Evolutionary conservation across 2,797 vertebrate species (phyloP).

Genomic region (Arctocebus calabarensis): DNA sequence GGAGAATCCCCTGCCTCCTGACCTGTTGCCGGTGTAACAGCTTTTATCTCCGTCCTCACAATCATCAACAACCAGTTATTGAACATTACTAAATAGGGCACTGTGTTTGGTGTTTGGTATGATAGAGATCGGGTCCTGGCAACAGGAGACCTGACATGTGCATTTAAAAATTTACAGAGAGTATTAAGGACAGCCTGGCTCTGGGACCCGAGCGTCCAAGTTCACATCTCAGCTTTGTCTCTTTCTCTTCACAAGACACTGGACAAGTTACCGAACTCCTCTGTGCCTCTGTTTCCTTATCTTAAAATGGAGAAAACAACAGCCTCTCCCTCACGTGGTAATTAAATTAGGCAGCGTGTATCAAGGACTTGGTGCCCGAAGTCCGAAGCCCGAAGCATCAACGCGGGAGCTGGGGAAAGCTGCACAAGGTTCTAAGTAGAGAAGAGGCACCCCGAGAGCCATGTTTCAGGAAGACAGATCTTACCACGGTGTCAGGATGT

Average conservation of each 20-base stretch:
- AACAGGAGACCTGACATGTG: not conserved
- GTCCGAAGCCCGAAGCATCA: not conserved
- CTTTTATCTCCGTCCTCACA: not conserved
- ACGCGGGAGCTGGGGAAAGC: not conserved
- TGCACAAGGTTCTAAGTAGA: not conserved
- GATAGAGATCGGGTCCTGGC: not conserved
- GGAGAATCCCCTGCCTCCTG: not conserved
- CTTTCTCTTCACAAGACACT: not conserved
- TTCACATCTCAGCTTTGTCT: slow-evolving; percentile 35
- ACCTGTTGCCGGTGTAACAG: not conserved
- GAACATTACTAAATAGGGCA: not conserved
- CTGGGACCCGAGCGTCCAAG: not conserved
- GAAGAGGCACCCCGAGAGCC: not conserved
- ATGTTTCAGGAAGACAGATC: slow-evolving; percentile 27
- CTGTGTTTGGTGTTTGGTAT: not conserved
- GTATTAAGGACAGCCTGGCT: not conserved
- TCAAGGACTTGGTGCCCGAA: not conserved
- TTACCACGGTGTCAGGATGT: not conserved
- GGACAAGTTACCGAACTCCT: not conserved
- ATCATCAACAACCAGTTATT: not conserved
- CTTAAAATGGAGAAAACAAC: slow-evolving; percentile 30
- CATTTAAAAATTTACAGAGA: slow-evolving; percentile 16
- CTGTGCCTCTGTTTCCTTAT: slow-evolving; percentile 35
- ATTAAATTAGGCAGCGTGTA: not conserved
- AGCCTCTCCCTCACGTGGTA: not conserved